Conservation (phyloP, 2,113 vertebrate genomes). For the Pterophyllum scalare region DNA sequence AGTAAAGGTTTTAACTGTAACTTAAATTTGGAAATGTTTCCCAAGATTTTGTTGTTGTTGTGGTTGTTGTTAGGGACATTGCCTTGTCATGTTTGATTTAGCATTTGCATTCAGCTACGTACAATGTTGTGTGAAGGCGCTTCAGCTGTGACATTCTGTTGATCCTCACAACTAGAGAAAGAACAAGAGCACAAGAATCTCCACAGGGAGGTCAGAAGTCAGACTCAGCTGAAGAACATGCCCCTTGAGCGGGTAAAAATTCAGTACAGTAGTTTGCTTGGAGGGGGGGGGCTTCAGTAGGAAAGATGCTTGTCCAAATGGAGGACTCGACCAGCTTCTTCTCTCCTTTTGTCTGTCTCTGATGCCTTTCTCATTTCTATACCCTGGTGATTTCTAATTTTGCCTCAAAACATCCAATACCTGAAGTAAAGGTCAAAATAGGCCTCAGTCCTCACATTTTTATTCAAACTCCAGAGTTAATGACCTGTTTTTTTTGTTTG, state of each 20-base stretch:
- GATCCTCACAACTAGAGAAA: conserved; percentile 46
- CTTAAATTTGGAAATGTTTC: background rate
- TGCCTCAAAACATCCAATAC: background rate
- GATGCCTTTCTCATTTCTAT: background rate
- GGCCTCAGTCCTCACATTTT: conserved; percentile 1
- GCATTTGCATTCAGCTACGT: background rate
- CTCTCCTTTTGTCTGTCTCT: background rate
- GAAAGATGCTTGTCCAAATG: background rate
- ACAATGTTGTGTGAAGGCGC: background rate
- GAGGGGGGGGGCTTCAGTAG: background rate
- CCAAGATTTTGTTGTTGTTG: background rate
- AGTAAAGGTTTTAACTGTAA: background rate
- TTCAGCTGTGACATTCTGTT: conserved; percentile 31
- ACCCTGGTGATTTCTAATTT: background rate
- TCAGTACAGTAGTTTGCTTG: conserved; percentile 16
- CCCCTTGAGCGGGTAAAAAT: background rate
- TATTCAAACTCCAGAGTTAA: background rate
- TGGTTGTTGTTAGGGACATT: background rate
- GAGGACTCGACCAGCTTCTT: background rate
- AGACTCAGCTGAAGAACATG: conserved; percentile 3
- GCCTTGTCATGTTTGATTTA: conserved; percentile 36
- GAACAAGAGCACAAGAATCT: conserved; percentile 40
- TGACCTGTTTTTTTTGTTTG: too few species aligned
- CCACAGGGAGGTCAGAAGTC: conserved; percentile 46
- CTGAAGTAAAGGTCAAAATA: conserved; percentile 1